Percentiles rank a stretch among this genome's conserved stretches.
phyloP scores from a whole-genome alignment of 2,113 vertebrate genomes.

The Rhagologus leucostigma region DNA sequence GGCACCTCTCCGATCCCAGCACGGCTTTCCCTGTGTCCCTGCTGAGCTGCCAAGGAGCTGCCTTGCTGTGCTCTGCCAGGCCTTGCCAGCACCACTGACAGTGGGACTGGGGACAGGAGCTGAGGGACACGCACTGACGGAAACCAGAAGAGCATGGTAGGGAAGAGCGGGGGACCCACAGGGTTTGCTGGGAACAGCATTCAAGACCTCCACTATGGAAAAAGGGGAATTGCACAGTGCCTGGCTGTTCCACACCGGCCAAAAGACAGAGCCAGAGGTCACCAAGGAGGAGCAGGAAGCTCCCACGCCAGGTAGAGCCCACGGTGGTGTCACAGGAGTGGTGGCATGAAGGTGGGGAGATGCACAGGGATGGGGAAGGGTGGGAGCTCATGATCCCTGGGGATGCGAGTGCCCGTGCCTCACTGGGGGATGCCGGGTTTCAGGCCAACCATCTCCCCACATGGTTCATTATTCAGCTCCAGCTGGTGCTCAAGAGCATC shows the following conservation, averaged over 20 bases:
- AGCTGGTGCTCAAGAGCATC: background rate
- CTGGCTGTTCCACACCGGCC: background rate
- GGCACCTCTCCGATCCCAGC: background rate
- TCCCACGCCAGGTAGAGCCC: background rate
- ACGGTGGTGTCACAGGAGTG: accelerated
- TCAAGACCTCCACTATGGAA: accelerated
- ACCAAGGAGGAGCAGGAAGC: background rate
- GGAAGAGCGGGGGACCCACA: background rate
- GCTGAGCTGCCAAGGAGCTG: background rate
- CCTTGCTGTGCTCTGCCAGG: background rate
- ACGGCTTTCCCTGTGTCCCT: background rate
- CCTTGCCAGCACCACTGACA: background rate
- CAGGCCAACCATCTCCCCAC: background rate
- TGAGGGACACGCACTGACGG: accelerated
- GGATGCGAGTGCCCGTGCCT: background rate
- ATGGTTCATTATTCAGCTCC: background rate
- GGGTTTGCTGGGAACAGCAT: background rate
- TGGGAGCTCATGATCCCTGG: background rate
- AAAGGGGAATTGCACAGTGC: background rate
- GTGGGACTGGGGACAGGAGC: background rate
- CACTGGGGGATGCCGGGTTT: accelerated
- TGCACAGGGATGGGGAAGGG: background rate
- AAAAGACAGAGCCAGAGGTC: background rate
- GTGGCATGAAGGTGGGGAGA: background rate
- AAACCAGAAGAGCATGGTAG: background rate